Conservation (phyloP, 1,140 invertebrate species). For the Aricia agestis region DNA sequence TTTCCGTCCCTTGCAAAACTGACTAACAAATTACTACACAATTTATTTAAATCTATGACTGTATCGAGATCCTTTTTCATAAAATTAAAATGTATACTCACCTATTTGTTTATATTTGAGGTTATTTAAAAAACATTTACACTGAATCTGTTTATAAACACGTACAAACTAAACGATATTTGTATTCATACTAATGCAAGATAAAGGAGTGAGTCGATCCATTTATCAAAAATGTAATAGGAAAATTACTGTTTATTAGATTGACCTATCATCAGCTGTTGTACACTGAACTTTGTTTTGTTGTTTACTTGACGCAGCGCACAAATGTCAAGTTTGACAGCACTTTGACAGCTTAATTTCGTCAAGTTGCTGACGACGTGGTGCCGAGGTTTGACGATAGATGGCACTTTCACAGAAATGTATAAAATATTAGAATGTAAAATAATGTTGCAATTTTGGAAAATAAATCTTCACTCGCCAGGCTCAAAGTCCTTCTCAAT, state of each 20-base stretch:
- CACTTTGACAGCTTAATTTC: constrained; percentile 14
- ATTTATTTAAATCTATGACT: too few relatives aligned
- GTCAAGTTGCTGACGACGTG: constrained; percentile 16
- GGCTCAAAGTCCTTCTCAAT: too few relatives aligned
- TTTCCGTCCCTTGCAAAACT: too few relatives aligned
- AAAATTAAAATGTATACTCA: neutral
- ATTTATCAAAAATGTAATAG: constrained; percentile 12
- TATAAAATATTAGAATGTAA: too few relatives aligned
- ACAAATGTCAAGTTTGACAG: constrained; percentile 21
- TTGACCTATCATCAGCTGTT: constrained; percentile 39
- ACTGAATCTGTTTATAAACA: neutral
- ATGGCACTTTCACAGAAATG: constrained; percentile 11
- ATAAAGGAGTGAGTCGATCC: neutral
- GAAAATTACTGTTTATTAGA: constrained; percentile 14
- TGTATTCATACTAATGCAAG: neutral
- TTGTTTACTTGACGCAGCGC: constrained; percentile 17
- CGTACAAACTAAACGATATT: neutral
- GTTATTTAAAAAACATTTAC: constrained; percentile 12
- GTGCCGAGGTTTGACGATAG: constrained; percentile 20
- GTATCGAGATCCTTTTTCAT: too few relatives aligned
- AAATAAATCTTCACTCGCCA: too few relatives aligned
- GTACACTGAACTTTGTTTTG: constrained; percentile 34
- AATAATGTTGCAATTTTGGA: too few relatives aligned
- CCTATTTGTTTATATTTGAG: constrained; percentile 4
- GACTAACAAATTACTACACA: too few relatives aligned